Conservation (phyloP, 2,113 vertebrate genomes). For the Colinus virginianus region DNA sequence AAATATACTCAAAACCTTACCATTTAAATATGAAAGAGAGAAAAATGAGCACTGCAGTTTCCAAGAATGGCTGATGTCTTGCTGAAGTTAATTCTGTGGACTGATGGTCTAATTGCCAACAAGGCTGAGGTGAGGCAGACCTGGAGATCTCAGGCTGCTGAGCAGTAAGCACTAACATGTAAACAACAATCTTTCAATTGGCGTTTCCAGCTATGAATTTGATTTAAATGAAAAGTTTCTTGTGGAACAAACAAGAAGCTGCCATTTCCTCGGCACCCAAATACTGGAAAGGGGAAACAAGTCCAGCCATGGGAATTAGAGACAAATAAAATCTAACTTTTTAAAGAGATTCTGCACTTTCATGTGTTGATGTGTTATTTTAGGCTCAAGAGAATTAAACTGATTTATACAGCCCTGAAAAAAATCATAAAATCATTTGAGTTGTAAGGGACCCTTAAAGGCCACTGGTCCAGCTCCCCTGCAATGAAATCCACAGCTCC, state of each 20-base stretch:
- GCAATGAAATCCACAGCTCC: no score
- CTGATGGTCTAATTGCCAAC: constrained; percentile 27
- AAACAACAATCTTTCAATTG: not conserved
- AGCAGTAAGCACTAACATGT: not conserved
- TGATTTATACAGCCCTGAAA: not conserved
- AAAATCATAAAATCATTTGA: not conserved
- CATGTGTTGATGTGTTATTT: not conserved
- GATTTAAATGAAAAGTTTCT: not conserved
- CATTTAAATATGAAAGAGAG: constrained; percentile 52
- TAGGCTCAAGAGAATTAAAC: not conserved
- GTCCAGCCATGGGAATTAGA: not conserved
- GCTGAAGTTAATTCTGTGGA: constrained; percentile 44
- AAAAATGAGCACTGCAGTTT: constrained; percentile 33
- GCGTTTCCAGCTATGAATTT: not conserved
- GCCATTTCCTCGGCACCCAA: not conserved
- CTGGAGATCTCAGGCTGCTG: not conserved
- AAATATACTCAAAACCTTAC: constrained; percentile 49
- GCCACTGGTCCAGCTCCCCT: no score
- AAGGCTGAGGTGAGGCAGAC: not conserved
- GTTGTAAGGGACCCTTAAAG: no score
- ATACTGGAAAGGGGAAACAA: not conserved
- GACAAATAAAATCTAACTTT: not conserved
- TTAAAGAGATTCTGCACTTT: not conserved
- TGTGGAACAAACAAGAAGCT: rapidly evolving
- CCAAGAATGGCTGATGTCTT: constrained; percentile 55